Base-by-base conservation (phyloP, 2,888 invertebrate genomes). In the Chloroclystis v-ata region DNA sequence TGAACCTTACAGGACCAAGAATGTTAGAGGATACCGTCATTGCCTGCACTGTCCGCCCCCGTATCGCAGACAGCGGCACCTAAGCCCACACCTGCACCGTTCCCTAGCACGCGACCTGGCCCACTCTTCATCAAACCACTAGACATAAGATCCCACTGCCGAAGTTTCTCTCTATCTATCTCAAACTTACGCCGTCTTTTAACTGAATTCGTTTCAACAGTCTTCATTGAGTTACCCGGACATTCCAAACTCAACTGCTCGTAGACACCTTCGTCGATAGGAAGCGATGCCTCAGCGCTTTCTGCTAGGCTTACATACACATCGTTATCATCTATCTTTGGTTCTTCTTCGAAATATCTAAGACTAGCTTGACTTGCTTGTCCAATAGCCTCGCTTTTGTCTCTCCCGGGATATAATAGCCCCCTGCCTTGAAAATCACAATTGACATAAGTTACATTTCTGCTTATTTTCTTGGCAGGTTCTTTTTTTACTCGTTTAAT, bases 91-190 rank as follows among this genome's bases (percentile, higher is more conserved):
- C 75, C 72, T 63, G 69, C 70, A 60, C 75, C 78, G 59, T 59
- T 60, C 60, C 81, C 78, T 75, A 80, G 78, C 79, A 81, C 82
- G 67, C 79, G 75, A 61, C 78, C 78, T 63, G 61, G 63, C 52
- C 73, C 76, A 58, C 72, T 75, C 64, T 84, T 91, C 90, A 92
- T 91, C 62, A 93, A 87, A 57, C 92, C 95, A 88, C 95, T 95
- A 50, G 95, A 95, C 92, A 95, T 91, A 65, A 95, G 90, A 83
- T 95, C 95, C 95, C 95, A 95, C 71, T 95, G 95, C 42, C 95
- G 90, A 62, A 95, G 89, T 61, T 94, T 95, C 83, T 95, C 95
- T 64, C 95, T 91, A 84, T 95, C 95, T 65, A 95, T 91, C 76
- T 92, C 92, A 63, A 90, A 89, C 42, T 89, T 89, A 80, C 63